Base-by-base conservation (phyloP, 2,113 vertebrate genomes). In the Passerina amoena region DNA sequence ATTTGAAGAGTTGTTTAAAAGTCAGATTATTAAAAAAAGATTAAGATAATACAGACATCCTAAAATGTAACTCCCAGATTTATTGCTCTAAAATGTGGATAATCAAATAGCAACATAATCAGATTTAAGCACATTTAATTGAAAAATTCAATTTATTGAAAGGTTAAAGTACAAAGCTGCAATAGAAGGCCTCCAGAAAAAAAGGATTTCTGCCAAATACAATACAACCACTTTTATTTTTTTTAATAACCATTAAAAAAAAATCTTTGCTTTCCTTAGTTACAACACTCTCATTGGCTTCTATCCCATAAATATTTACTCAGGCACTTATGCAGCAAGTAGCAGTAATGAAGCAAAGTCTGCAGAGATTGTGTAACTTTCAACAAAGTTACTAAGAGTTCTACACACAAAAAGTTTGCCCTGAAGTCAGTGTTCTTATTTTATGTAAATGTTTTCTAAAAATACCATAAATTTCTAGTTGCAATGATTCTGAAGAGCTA, bases 221-320 rank as follows among this genome's bases (percentile, higher is more conserved):
- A 94, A 71, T 47, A 48, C 18, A 82, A 72, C 20, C 16, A 72
- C 50, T 81, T 83, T 51, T 44, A 8, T 71, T 86, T 77, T 59
- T 71, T 88, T 72, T 22, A 90, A 78, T 56, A 86, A 56, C 28
- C 19, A 42, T 88, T 90, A 9, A 77, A 90, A 95, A 95, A 82
- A 66, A 84, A 23, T 14, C 81, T 80, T 73, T 85, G 45, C 70
- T 94, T 82, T 93, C 93, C 94, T 70, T 94, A 57, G 91, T 92
- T 96, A 96, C 94, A 91, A 89, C 84, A 89, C 42, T 83, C 54
- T 85, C 44, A 76, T 24, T 96, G 94, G 84, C 91, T 61, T 65
- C 28, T 22, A 80, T 86, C 93, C 93, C 90, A 76, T 54, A 96
- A 96, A 96, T 95, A 96, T 95, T 96, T 94, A 97, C 75, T 88